Conservation (phyloP, 2,113 vertebrate species). For the Phrynosoma blainvillii region DNA sequence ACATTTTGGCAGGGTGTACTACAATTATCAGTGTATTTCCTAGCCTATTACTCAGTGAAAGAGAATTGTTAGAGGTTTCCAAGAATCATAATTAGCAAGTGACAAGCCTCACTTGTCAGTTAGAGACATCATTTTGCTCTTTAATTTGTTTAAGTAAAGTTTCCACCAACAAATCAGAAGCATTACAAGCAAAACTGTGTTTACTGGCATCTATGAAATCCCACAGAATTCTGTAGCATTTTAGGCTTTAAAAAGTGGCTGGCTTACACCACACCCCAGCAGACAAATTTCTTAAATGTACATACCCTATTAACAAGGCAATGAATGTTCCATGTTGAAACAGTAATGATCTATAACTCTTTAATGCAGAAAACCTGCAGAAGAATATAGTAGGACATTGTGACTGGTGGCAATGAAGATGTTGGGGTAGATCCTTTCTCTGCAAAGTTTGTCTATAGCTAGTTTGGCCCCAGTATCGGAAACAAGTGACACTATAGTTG, state of each 20-base stretch:
- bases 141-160: constrained; percentile 25
- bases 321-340: background rate
- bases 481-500: background rate
- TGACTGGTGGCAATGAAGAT: background rate
- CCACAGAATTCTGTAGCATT: background rate
- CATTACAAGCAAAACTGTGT: background rate
- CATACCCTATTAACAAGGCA: background rate
- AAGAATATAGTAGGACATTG: background rate
- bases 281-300: background rate
- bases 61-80: background rate
- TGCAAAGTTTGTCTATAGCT: background rate
- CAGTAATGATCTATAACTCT: background rate
- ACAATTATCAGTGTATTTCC: background rate
- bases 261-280: background rate
- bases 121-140: background rate
- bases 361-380: background rate
- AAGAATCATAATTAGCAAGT: background rate
- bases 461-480: background rate
- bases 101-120: background rate
- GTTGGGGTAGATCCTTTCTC: background rate
- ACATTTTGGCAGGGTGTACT: constrained; percentile 6
- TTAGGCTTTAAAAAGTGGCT: background rate
- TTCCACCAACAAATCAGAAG: constrained; percentile 25
- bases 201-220: constrained; percentile 20
- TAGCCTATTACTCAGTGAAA: background rate